phyloP scores from a whole-genome alignment of 1,140 invertebrate genomes.

The Nylanderia fulva region DNA sequence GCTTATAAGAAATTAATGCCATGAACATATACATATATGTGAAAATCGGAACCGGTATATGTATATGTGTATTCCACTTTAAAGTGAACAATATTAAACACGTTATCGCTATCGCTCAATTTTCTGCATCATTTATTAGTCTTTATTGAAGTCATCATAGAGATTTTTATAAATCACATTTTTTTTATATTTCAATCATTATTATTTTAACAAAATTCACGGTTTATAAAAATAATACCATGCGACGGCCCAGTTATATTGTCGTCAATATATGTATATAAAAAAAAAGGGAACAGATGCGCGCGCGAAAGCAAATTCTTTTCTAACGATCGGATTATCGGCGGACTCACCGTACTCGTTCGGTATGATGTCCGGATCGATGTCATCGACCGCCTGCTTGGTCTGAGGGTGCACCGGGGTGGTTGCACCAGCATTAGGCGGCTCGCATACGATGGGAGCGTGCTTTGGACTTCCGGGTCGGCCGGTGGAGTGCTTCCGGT shows the following conservation, averaged over 20 bases:
- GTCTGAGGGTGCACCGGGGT: constrained; percentile 81
- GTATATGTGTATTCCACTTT: no score
- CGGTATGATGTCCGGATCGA: constrained; percentile 93
- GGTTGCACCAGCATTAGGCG: constrained; percentile 85
- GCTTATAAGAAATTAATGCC: neutral
- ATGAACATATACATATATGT: neutral
- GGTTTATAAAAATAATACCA: neutral
- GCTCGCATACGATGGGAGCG: constrained; percentile 87
- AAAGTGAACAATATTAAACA: no score
- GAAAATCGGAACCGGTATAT: neutral
- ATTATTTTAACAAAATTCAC: neutral
- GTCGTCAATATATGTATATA: no score
- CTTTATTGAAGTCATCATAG: neutral
- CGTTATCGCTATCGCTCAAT: neutral
- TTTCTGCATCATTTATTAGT: constrained; percentile 18
- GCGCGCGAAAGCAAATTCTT: neutral
- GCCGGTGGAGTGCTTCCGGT: constrained; percentile 87
- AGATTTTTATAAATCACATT: neutral
- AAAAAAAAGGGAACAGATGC: constrained; percentile 3
- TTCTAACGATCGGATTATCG: constrained; percentile 55
- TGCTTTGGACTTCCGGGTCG: constrained; percentile 88
- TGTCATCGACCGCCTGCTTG: constrained; percentile 86
- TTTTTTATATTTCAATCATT: neutral
- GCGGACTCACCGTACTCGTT: constrained; percentile 91
- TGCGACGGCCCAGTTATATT: constrained; percentile 14